phyloP scores from a whole-genome alignment of 2,113 vertebrate genomes.

The Marcusenius ussheri region DNA sequence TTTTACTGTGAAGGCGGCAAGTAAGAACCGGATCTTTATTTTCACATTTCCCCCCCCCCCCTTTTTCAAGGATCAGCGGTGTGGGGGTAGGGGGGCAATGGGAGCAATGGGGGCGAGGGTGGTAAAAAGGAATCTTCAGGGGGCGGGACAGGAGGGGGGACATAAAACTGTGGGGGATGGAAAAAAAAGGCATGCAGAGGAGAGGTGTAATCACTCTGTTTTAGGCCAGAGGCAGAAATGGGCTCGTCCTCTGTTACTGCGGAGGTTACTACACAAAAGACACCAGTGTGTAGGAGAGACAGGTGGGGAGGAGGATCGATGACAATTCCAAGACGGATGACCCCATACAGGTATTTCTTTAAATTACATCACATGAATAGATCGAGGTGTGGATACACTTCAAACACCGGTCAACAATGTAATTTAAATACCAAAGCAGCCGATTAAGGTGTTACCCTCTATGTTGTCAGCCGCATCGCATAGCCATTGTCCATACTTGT shows the following conservation, averaged over 20 bases:
- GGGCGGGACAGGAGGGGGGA: background rate
- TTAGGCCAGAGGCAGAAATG: background rate
- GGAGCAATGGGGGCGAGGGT: background rate
- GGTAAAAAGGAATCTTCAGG: conserved; percentile 2
- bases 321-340: background rate
- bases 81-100: background rate
- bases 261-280: background rate
- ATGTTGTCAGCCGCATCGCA: conserved; percentile 35
- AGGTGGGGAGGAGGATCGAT: background rate
- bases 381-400: background rate
- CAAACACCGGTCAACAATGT: background rate
- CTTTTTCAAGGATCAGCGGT: background rate
- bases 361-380: background rate
- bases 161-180: background rate
- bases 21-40: background rate
- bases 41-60: background rate
- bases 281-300: background rate
- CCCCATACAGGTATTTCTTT: background rate
- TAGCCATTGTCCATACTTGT: conserved; percentile 40
- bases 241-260: background rate
- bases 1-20: background rate
- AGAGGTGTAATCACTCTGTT: background rate
- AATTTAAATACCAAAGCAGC: conserved; percentile 23
- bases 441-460: conserved; percentile 33
- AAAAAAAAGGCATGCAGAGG: background rate